Evolutionary conservation across 1,140 invertebrate species (phyloP).

Genomic region (Listronotus oregonensis): DNA sequence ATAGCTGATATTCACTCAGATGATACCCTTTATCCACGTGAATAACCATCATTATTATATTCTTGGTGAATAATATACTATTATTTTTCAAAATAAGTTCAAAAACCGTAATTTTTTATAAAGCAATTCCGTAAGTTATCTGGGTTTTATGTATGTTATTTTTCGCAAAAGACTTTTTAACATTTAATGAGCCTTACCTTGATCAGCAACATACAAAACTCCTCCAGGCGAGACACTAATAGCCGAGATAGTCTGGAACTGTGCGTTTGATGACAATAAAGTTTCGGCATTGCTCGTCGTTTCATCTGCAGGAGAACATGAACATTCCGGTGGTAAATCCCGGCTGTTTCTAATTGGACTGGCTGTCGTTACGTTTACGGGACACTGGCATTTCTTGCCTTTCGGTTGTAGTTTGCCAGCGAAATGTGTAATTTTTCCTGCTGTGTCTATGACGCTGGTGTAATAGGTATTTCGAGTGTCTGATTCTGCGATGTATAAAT

Average conservation of each 20-base stretch:
- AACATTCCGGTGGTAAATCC: slow-evolving; percentile 58
- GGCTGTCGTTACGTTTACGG: slow-evolving; percentile 61
- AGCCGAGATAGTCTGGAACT: slow-evolving; percentile 89
- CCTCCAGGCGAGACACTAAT: slow-evolving; percentile 93
- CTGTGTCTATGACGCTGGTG: slow-evolving; percentile 80
- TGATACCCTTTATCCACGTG: no score
- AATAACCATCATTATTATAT: no score
- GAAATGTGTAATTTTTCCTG: slow-evolving; percentile 83
- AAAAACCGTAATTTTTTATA: no score
- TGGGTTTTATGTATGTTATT: no score
- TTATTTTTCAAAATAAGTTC: no score
- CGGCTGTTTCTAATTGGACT: slow-evolving; percentile 55
- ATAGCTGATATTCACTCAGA: no score
- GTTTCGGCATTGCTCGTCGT: slow-evolving; percentile 78
- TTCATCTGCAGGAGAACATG: slow-evolving; percentile 67
- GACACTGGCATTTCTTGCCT: slow-evolving; percentile 64
- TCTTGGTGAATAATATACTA: no score
- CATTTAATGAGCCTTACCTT: slow-evolving; percentile 62
- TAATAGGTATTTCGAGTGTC: slow-evolving; percentile 89
- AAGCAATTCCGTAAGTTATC: no score
- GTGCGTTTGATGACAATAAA: slow-evolving; percentile 85
- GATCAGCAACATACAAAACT: slow-evolving; percentile 91
- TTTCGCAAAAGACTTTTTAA: no score
- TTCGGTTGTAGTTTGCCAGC: slow-evolving; percentile 74
- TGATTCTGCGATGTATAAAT: slow-evolving; percentile 92